Percentiles rank a stretch among this genome's conserved stretches.
phyloP scores from a whole-genome alignment of 2,888 invertebrate species.

The Gastracanthus pulcherrimus region DNA sequence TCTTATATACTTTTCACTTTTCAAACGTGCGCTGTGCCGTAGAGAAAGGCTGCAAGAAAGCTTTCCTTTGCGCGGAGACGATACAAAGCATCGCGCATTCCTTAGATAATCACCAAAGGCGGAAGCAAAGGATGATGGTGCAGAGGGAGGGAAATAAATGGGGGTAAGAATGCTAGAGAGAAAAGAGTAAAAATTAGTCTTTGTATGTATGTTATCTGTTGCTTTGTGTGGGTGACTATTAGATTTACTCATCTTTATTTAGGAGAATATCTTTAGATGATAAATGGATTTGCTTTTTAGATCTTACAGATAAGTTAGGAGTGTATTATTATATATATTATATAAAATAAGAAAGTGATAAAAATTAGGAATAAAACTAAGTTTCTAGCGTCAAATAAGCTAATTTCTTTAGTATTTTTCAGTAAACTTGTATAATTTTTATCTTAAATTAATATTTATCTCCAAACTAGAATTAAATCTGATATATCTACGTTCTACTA shows the following conservation, averaged over 20 bases:
- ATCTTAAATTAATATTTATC: too few species aligned
- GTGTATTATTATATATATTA: too few species aligned
- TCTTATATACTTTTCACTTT: slow-evolving; percentile 30
- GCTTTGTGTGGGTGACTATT: background rate
- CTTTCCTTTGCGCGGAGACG: background rate
- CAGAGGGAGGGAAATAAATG: background rate
- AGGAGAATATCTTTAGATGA: too few species aligned
- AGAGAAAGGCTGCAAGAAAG: background rate
- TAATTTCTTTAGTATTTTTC: too few species aligned
- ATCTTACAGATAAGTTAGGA: too few species aligned
- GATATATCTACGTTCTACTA: too few species aligned
- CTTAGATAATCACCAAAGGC: background rate
- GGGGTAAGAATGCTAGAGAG: background rate
- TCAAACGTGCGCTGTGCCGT: background rate
- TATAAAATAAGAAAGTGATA: too few species aligned
- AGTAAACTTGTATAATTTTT: too few species aligned
- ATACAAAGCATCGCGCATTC: slow-evolving; percentile 2
- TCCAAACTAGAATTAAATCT: too few species aligned
- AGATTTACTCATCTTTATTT: background rate
- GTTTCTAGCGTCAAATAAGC: too few species aligned
- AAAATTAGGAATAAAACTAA: background rate
- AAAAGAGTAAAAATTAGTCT: slow-evolving; percentile 12
- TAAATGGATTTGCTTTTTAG: too few species aligned
- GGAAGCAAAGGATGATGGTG: background rate
- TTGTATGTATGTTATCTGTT: background rate